Conservation (phyloP, 2,797 vertebrate species). For the Thripadectes ignobilis region DNA sequence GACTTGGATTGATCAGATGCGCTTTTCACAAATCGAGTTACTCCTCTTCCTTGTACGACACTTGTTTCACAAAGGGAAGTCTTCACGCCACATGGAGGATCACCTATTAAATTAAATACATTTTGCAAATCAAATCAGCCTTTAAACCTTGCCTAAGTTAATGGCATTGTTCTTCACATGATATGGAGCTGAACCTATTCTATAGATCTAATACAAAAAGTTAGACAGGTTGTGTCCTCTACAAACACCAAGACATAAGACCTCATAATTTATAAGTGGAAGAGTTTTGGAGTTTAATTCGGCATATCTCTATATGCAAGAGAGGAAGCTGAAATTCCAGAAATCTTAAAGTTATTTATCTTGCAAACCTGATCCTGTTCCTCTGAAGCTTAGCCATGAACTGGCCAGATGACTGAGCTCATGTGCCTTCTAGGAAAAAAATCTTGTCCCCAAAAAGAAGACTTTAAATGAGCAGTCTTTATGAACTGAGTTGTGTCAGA, state of each 20-base stretch:
- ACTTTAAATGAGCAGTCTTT: not conserved
- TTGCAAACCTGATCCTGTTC: not conserved
- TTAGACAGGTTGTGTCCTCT: not conserved
- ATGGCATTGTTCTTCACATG: not conserved
- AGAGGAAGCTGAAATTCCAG: not conserved
- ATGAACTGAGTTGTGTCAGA: not conserved
- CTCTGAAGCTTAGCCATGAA: not conserved
- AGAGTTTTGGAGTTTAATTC: not conserved
- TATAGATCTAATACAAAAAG: not conserved
- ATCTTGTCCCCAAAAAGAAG: not conserved
- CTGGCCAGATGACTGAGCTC: not conserved
- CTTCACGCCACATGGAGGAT: conserved; percentile 60
- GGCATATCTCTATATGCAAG: not conserved
- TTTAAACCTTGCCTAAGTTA: not conserved
- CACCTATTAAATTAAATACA: conserved; percentile 56
- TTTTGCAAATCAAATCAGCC: conserved; percentile 9
- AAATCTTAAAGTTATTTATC: not conserved
- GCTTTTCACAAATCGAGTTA: conserved; percentile 62
- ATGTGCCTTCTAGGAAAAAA: not conserved
- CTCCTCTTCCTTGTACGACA: conserved; percentile 72
- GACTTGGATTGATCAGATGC: not conserved
- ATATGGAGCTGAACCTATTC: not conserved
- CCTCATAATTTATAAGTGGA: not conserved
- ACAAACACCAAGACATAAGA: not conserved
- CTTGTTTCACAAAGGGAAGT: not conserved